Conservation (phyloP, 2,113 vertebrate species). For the Globicephala melas region DNA sequence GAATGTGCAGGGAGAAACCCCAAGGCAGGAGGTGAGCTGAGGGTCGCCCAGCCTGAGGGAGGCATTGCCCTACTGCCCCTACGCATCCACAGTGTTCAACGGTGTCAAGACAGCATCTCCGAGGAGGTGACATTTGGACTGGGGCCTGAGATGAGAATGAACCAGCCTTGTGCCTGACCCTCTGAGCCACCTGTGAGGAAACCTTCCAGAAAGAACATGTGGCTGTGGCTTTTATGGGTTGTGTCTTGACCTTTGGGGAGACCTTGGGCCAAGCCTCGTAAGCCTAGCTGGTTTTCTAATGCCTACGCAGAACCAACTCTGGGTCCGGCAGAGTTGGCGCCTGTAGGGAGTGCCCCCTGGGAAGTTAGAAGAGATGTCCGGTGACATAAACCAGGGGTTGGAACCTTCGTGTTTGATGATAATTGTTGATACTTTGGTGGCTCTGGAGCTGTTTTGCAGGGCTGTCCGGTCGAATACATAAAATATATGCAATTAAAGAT, state of each 20-base stretch:
- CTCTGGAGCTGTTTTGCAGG: neutral
- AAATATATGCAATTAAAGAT: neutral
- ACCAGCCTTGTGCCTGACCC: neutral
- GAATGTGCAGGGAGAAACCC: rapidly evolving
- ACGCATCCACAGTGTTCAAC: rapidly evolving
- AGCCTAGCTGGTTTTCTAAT: neutral
- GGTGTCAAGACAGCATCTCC: neutral
- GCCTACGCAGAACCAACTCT: neutral
- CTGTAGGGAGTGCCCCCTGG: too few species aligned
- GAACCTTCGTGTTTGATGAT: neutral
- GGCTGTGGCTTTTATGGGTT: neutral
- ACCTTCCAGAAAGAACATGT: neutral
- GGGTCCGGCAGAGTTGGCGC: neutral
- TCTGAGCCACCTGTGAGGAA: neutral
- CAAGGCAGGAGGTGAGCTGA: neutral
- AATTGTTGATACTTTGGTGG: too few species aligned
- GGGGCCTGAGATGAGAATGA: neutral
- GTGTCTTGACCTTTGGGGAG: neutral
- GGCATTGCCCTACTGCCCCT: neutral
- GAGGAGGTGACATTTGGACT: neutral
- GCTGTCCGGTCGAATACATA: neutral
- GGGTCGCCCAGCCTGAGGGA: rapidly evolving
- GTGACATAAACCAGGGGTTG: neutral
- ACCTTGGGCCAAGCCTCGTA: neutral
- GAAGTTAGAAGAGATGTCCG: neutral